phyloP scores from a whole-genome alignment of 2,113 vertebrate genomes.

The Notothenia coriiceps region DNA sequence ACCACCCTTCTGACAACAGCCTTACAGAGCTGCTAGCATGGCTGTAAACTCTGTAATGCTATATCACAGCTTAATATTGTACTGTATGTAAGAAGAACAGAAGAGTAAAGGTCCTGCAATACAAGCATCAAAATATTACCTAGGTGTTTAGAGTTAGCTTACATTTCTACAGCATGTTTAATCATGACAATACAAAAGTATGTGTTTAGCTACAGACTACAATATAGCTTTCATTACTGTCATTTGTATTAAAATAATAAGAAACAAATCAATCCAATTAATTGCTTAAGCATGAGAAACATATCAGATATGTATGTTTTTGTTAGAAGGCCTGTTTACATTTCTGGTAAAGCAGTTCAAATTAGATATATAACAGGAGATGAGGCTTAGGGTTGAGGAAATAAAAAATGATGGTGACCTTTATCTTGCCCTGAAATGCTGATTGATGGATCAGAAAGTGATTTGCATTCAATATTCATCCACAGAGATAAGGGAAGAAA shows the following conservation, averaged over 20 bases:
- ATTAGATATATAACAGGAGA: neutral
- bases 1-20: neutral
- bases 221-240: neutral
- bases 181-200: too few relatives aligned
- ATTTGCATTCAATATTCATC: constrained; percentile 3
- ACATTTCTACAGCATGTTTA: neutral
- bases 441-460: neutral
- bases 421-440: neutral
- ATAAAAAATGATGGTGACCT: neutral
- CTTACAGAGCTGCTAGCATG: neutral
- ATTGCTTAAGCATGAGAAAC: neutral
- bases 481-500: neutral
- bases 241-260: neutral
- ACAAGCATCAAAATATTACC: neutral
- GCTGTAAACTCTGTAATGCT: neutral
- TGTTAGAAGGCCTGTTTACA: neutral
- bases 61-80: neutral
- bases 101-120: neutral
- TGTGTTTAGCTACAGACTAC: neutral
- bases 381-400: neutral
- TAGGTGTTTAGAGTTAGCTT: neutral
- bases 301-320: neutral
- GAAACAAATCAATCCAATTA: neutral
- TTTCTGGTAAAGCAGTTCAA: neutral
- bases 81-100: neutral